phyloP scores from a whole-genome alignment of 2,797 vertebrate genomes.

The Scleropages formosus region DNA sequence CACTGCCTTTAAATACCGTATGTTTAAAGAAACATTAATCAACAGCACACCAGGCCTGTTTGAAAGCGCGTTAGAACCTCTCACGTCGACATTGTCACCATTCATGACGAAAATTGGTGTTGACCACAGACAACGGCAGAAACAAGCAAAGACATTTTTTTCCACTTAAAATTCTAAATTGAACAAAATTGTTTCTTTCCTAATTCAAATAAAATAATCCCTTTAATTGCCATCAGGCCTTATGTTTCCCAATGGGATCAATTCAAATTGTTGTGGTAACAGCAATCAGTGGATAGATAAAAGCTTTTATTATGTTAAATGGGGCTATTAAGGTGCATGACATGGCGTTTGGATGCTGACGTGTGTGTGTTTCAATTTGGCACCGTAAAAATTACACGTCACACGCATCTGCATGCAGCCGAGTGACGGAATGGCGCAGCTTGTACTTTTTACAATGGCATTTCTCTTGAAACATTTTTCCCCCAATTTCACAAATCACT shows the following conservation, averaged over 20 bases:
- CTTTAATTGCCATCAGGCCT: constrained; percentile 41
- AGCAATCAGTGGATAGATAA: constrained; percentile 33
- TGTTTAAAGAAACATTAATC: constrained; percentile 35
- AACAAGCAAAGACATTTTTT: not conserved
- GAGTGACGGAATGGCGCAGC: not conserved
- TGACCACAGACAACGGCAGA: not conserved
- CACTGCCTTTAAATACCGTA: constrained; percentile 31
- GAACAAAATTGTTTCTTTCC: constrained; percentile 23
- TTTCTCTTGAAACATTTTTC: not conserved
- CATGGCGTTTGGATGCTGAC: not conserved
- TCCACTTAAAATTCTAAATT: not conserved
- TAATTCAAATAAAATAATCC: constrained; percentile 40
- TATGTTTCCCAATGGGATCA: constrained; percentile 39
- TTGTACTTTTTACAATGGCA: not conserved
- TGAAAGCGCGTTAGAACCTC: constrained; percentile 8
- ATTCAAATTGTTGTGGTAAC: constrained; percentile 36
- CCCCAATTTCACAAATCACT: constrained; percentile 34
- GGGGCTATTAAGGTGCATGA: not conserved
- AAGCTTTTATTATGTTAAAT: constrained; percentile 36
- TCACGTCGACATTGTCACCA: not conserved
- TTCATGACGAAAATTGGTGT: not conserved
- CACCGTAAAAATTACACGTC: not conserved
- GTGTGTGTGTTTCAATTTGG: not conserved
- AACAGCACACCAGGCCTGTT: constrained; percentile 31
- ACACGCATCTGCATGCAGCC: not conserved